Conservation (phyloP, 2,113 vertebrate species). For the Carassius auratus region DNA sequence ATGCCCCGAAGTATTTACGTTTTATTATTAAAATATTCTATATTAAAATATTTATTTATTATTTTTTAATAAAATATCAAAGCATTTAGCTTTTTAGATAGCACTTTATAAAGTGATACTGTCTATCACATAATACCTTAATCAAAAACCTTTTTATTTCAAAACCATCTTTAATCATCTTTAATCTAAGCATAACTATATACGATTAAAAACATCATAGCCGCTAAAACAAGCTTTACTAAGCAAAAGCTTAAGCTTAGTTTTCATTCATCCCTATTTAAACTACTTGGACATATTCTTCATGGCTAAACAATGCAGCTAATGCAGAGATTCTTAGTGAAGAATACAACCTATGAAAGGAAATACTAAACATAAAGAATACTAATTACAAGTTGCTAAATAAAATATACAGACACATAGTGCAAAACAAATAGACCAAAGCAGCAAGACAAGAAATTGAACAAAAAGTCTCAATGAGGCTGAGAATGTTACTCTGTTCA, state of each 20-base stretch:
- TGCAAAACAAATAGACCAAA: background rate
- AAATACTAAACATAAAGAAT: background rate
- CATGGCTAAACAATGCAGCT: too few relatives aligned
- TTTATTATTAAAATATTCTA: background rate
- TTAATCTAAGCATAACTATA: too few relatives aligned
- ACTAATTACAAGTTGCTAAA: background rate
- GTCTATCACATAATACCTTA: too few relatives aligned
- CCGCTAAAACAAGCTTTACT: too few relatives aligned
- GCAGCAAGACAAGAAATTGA: background rate
- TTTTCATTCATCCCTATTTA: too few relatives aligned
- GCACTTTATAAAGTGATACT: too few relatives aligned
- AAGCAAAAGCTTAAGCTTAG: too few relatives aligned
- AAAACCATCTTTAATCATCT: too few relatives aligned
- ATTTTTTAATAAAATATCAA: background rate
- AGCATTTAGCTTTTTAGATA: too few relatives aligned
- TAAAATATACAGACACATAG: background rate
- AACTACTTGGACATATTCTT: too few relatives aligned
- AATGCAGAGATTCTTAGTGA: background rate
- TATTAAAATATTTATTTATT: background rate
- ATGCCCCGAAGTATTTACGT: background rate
- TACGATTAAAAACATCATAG: too few relatives aligned
- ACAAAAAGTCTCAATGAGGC: constrained; percentile 3
- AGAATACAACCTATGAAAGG: background rate
- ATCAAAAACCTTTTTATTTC: too few relatives aligned
- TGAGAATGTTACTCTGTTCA: background rate